Evolutionary conservation across 2,888 invertebrate genomes (phyloP).

Genomic region (Caenorhabditis becei): DNA sequence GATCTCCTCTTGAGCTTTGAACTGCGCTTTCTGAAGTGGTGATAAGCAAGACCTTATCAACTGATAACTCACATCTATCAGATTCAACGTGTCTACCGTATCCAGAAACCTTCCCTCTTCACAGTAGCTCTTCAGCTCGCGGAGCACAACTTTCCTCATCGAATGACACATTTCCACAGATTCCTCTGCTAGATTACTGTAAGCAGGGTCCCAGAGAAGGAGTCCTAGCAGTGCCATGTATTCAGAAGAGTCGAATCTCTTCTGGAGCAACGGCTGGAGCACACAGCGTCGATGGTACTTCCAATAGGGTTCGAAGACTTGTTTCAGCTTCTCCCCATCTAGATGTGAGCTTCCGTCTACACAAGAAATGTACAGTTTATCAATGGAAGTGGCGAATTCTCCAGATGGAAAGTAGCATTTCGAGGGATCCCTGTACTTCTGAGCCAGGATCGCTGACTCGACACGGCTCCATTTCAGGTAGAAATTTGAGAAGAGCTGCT

Average conservation of each 20-base stretch:
- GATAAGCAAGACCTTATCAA: background rate
- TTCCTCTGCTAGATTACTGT: constrained; percentile 1
- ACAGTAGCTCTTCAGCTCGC: background rate
- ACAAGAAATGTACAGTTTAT: background rate
- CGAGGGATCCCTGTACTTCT: background rate
- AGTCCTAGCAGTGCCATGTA: background rate
- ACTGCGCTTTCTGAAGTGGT: background rate
- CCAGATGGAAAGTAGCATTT: background rate
- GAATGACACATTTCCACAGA: background rate
- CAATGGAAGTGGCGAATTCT: background rate
- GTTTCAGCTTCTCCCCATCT: background rate
- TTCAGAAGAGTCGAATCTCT: background rate
- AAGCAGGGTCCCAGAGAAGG: constrained; percentile 1
- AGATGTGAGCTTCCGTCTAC: no score
- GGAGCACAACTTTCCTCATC: constrained; percentile 11
- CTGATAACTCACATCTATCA: background rate
- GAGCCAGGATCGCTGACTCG: background rate
- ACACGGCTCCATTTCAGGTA: constrained; percentile 2
- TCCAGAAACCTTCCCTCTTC: background rate
- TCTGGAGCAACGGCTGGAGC: background rate
- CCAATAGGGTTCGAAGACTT: constrained; percentile 4
- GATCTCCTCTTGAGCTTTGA: constrained; percentile 12
- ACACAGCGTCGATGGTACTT: background rate
- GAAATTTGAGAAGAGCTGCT: background rate
- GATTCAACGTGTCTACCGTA: constrained; percentile 4